Evolutionary conservation across 30 jellyfish, hydroid and myxozoan species (phyloP).

Genomic region (Pelagia noctiluca): DNA sequence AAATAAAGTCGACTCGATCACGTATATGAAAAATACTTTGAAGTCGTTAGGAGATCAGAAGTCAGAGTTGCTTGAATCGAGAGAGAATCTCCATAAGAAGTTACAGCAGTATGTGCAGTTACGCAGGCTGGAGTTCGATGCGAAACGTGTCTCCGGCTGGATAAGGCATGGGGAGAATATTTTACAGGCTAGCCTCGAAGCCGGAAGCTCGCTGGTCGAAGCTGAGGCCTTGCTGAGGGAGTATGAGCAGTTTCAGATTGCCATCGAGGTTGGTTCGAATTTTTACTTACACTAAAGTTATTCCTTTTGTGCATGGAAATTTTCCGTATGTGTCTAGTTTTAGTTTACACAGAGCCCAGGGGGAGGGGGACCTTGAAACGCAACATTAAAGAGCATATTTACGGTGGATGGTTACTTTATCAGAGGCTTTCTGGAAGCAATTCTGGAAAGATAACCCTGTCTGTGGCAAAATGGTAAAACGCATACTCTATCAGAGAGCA

Average conservation of each 20-base stretch:
- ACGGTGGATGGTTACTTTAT: too few relatives aligned
- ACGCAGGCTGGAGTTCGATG: constrained; percentile 91
- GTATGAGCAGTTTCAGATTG: constrained; percentile 94
- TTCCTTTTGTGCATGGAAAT: too few relatives aligned
- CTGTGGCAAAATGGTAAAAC: too few relatives aligned
- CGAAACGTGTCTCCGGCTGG: constrained; percentile 96
- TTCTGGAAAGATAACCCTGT: too few relatives aligned
- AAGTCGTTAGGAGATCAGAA: constrained; percentile 63
- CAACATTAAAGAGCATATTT: too few relatives aligned
- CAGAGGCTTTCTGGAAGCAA: too few relatives aligned
- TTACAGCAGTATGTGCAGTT: constrained; percentile 80
- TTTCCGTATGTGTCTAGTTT: too few relatives aligned
- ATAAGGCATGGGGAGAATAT: constrained; percentile 95
- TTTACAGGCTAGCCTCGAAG: constrained; percentile 90
- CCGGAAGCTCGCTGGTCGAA: constrained; percentile 93
- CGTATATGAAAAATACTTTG: constrained; percentile 74
- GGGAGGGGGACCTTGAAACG: too few relatives aligned
- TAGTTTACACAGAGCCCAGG: too few relatives aligned
- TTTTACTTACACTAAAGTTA: too few relatives aligned
- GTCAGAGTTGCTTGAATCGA: constrained; percentile 64
- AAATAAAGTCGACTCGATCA: constrained; percentile 68
- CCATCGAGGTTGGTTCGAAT: constrained; percentile 84
- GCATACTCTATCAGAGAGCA: too few relatives aligned
- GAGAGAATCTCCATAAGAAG: constrained; percentile 59
- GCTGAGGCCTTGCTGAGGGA: constrained; percentile 98